Conservation (phyloP, 2,797 vertebrate genomes). For the Pogonophryne albipinna region DNA sequence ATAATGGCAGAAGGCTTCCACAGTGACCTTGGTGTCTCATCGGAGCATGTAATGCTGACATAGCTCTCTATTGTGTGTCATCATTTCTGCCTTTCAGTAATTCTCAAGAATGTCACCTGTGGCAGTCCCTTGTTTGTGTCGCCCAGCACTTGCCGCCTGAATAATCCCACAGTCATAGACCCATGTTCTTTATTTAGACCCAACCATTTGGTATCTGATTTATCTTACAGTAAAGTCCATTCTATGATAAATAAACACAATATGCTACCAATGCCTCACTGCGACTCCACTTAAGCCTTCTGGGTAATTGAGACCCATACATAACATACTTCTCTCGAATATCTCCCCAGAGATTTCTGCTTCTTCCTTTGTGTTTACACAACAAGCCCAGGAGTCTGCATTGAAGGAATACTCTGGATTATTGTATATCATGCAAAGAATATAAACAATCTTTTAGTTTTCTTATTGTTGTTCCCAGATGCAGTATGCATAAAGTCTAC, state of each 20-base stretch:
- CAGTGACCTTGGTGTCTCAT: constrained; percentile 70
- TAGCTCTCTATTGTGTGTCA: constrained; percentile 57
- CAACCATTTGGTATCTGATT: constrained; percentile 61
- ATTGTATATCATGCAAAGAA: constrained; percentile 12
- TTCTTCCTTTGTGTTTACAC: constrained; percentile 42
- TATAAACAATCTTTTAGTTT: neutral
- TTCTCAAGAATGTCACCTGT: constrained; percentile 79
- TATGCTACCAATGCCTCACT: constrained; percentile 51
- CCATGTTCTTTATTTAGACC: constrained; percentile 80
- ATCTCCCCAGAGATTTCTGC: constrained; percentile 43
- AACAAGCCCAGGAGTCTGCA: constrained; percentile 45
- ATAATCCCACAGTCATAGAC: constrained; percentile 73
- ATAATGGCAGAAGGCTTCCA: constrained; percentile 59
- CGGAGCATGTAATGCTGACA: constrained; percentile 32
- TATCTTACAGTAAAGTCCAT: constrained; percentile 52
- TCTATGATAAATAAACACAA: constrained; percentile 69
- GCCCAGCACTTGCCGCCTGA: constrained; percentile 70
- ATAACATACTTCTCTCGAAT: constrained; percentile 50
- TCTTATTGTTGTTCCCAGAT: neutral
- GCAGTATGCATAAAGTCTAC: neutral
- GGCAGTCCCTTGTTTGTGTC: constrained; percentile 64
- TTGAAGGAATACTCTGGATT: constrained; percentile 15
- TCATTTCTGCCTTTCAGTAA: constrained; percentile 61
- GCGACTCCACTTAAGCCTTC: constrained; percentile 66
- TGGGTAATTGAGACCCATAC: constrained; percentile 70